These are phyloP conservation scores for Sibirionetta formosa DNA, from an alignment of 2,797 vertebrate species.

Conservation along the genomic window DNA sequence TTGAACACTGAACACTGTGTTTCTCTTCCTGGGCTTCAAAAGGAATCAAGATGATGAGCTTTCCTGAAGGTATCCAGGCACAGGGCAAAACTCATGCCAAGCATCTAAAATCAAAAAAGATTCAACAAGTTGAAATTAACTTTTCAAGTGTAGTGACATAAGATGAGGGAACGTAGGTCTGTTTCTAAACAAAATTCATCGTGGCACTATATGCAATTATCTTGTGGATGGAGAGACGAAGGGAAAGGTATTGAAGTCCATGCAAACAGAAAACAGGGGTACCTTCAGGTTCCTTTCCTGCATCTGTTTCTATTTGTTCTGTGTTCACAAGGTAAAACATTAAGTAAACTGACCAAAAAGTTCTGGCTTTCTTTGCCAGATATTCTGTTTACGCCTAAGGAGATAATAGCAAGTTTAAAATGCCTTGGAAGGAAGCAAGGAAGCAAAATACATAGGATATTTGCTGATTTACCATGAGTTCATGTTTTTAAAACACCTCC, in stretches of 20 bases:
- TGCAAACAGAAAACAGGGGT: not conserved
- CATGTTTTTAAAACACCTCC: not conserved
- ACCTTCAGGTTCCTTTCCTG: not conserved
- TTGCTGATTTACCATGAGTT: not conserved
- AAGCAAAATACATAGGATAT: not conserved
- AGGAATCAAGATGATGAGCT: not conserved
- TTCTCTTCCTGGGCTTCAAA: not conserved
- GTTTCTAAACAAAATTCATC: not conserved
- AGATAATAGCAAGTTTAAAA: not conserved
- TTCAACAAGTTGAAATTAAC: not conserved
- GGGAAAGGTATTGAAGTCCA: not conserved
- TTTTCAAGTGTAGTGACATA: not conserved
- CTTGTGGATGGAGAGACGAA: not conserved
- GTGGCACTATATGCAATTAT: rapidly evolving
- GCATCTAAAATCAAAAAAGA: not conserved
- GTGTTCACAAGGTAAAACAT: not conserved
- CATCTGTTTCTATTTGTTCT: not conserved
- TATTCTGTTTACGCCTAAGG: not conserved
- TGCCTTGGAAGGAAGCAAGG: not conserved
- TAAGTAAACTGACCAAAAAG: not conserved
- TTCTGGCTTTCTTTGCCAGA: not conserved
- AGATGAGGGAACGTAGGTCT: not conserved
- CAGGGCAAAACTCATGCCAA: not conserved
- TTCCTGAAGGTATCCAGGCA: not conserved
- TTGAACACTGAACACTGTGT: not conserved